phyloP scores from a whole-genome alignment of 1,140 invertebrate genomes.

The Argopecten irradians region DNA sequence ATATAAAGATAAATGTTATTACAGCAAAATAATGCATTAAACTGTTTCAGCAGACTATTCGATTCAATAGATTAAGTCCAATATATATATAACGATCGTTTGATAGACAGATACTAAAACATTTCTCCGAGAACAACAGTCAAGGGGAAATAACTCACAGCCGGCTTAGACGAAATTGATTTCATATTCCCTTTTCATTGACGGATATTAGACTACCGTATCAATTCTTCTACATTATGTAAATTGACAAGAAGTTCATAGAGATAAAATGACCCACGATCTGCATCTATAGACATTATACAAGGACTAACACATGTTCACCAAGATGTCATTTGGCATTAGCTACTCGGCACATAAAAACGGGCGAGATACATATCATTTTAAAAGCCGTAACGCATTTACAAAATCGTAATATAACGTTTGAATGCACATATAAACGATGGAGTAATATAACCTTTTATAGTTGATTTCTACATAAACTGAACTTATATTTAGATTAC shows the following conservation, averaged over 20 bases:
- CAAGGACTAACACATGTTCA: background rate
- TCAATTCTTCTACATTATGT: background rate
- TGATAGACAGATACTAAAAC: too few species aligned
- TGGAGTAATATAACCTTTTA: background rate
- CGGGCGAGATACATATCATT: background rate
- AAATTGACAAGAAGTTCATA: background rate
- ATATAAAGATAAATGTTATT: too few species aligned
- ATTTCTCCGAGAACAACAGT: background rate
- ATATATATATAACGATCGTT: too few species aligned
- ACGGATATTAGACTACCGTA: background rate
- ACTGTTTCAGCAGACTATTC: too few species aligned
- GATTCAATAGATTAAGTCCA: too few species aligned
- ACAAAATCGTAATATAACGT: background rate
- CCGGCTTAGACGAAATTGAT: background rate
- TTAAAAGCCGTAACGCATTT: conserved; percentile 3
- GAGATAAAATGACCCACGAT: conserved; percentile 16
- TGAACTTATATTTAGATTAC: background rate
- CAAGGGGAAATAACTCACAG: background rate
- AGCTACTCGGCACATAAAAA: background rate
- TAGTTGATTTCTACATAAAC: conserved; percentile 12
- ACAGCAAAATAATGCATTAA: too few species aligned
- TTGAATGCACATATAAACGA: conserved; percentile 17
- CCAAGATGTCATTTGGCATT: background rate
- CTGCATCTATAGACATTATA: background rate
- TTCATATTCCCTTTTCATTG: background rate